phyloP scores from a whole-genome alignment of 2,113 vertebrate genomes.

The Centropristis striata region DNA sequence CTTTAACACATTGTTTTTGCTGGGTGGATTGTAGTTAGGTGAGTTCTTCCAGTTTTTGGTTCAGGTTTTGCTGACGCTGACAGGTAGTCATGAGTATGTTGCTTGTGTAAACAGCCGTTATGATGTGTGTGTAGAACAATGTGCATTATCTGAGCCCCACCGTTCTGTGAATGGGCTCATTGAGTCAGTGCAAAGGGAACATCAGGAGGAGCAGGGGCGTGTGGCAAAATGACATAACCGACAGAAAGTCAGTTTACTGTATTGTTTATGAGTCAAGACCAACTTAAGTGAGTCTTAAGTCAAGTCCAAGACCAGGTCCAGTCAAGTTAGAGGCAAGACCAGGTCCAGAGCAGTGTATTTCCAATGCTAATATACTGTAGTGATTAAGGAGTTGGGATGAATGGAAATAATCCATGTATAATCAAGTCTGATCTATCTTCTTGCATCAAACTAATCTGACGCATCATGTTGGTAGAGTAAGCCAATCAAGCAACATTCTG shows the following conservation, averaged over 20 bases:
- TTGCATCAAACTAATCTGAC: too few species aligned
- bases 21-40: constrained; percentile 79
- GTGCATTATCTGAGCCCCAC: constrained; percentile 11
- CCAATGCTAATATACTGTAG: too few species aligned
- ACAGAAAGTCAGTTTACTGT: background rate
- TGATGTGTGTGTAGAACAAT: constrained; percentile 30
- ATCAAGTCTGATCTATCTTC: too few species aligned
- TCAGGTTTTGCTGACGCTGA: constrained; percentile 73
- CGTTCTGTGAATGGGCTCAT: constrained; percentile 41
- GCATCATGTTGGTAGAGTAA: too few species aligned
- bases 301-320: too few species aligned
- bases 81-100: constrained; percentile 70
- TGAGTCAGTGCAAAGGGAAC: constrained; percentile 36
- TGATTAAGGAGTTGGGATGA: too few species aligned
- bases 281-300: too few species aligned
- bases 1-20: constrained; percentile 61
- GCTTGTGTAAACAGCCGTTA: constrained; percentile 76
- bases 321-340: too few species aligned
- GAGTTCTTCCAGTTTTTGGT: constrained; percentile 84
- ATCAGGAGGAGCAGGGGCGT: constrained; percentile 14
- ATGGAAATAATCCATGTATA: too few species aligned
- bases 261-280: background rate
- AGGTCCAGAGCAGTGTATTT: too few species aligned
- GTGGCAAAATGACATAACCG: constrained; percentile 26
- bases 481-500: too few species aligned